Evolutionary conservation across 1,140 invertebrate genomes (phyloP).

Genomic region (Vanessa atalanta): DNA sequence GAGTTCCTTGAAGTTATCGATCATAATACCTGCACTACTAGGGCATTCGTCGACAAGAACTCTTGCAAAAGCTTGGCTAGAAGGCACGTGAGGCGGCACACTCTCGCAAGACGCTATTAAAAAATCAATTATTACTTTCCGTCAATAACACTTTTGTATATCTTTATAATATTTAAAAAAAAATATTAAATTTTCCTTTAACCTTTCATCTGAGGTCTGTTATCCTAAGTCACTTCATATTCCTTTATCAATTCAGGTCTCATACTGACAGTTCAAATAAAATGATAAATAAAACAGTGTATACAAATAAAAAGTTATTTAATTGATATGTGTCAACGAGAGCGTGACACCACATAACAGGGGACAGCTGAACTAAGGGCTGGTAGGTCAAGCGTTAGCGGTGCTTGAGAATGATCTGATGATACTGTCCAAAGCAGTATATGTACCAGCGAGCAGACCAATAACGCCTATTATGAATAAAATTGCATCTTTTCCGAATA

Average conservation of each 20-base stretch:
- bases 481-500: slow-evolving; percentile 81
- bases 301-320: slow-evolving; percentile 1
- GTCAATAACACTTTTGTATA: too few relatives aligned
- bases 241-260: background rate
- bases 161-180: background rate
- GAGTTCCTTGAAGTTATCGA: background rate
- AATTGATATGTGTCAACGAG: background rate
- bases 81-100: slow-evolving; percentile 4
- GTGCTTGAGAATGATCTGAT: slow-evolving; percentile 63
- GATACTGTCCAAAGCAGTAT: slow-evolving; percentile 85
- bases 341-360: slow-evolving; percentile 11
- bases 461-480: slow-evolving; percentile 85
- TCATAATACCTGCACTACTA: background rate
- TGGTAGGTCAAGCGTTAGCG: background rate
- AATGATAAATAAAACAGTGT: background rate
- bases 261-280: background rate
- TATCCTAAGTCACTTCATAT: too few relatives aligned
- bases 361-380: background rate
- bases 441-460: slow-evolving; percentile 87
- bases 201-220: background rate
- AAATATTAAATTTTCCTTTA: background rate
- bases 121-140: background rate
- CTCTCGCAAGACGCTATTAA: background rate
- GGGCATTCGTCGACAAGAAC: background rate
- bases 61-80: slow-evolving; percentile 4